phyloP scores from a whole-genome alignment of 2,888 invertebrate genomes.

The Anticlea derivata region DNA sequence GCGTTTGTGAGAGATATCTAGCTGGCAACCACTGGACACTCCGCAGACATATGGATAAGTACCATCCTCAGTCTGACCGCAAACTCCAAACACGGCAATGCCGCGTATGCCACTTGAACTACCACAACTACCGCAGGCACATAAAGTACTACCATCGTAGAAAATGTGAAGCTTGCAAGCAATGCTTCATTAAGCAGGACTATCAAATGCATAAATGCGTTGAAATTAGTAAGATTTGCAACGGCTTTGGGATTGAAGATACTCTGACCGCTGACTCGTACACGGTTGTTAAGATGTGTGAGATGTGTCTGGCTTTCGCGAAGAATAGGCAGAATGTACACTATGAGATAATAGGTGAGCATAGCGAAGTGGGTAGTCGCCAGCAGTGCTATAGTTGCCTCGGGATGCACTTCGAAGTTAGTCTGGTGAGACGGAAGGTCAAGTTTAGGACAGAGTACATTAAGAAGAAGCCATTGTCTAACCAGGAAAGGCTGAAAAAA shows the following conservation, averaged over 20 bases:
- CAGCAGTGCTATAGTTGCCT: conserved; percentile 43
- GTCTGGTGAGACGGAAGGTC: conserved; percentile 32
- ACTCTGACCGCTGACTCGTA: not conserved
- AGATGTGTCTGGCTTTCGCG: conserved; percentile 46
- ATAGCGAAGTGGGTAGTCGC: conserved; percentile 34
- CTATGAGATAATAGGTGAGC: conserved; percentile 37
- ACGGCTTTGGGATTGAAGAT: no score
- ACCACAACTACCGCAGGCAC: conserved; percentile 22
- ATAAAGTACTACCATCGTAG: conserved; percentile 16
- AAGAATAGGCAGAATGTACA: conserved; percentile 31
- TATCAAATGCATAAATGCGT: not conserved
- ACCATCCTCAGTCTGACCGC: not conserved
- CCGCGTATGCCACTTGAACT: conserved; percentile 7
- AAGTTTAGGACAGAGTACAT: not conserved
- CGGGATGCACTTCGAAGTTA: conserved; percentile 44
- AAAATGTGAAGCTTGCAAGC: not conserved
- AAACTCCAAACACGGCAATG: conserved; percentile 3
- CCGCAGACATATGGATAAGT: conserved; percentile 6
- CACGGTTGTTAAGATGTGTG: conserved; percentile 39
- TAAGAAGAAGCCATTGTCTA: conserved; percentile 27
- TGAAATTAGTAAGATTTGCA: no score
- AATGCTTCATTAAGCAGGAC: not conserved
- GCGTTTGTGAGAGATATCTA: conserved; percentile 47
- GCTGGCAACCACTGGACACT: conserved; percentile 22
- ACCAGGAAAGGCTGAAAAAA: conserved; percentile 46